Conservation (phyloP, 2,113 vertebrate species). For the Pseudopipra pipra region DNA sequence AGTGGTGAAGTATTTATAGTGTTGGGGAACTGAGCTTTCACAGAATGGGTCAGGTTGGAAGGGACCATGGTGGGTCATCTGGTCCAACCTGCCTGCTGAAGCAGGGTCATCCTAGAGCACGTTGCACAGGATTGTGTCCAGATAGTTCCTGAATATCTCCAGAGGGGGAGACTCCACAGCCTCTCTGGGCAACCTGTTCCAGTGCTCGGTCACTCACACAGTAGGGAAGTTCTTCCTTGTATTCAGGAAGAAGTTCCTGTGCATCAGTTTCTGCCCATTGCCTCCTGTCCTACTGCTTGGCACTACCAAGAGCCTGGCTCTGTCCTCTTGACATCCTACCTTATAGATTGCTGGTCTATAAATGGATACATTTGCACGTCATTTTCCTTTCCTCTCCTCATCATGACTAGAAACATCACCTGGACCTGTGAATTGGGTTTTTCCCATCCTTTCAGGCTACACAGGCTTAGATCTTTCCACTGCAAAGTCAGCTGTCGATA, state of each 20-base stretch:
- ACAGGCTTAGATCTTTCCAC: background rate
- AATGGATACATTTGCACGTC: background rate
- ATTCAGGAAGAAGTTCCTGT: background rate
- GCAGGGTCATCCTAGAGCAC: background rate
- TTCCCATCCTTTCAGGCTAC: background rate
- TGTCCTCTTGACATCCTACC: background rate
- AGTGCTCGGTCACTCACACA: accelerated
- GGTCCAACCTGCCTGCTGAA: background rate
- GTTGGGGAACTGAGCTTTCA: background rate
- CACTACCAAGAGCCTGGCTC: background rate
- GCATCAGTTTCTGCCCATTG: background rate
- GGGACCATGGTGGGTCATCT: background rate
- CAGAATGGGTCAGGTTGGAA: background rate
- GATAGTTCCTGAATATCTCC: background rate
- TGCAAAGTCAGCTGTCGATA: background rate
- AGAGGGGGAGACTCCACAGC: background rate
- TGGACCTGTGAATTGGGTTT: background rate
- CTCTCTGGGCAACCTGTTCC: background rate
- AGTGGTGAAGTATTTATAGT: background rate
- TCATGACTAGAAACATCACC: background rate
- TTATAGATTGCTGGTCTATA: background rate
- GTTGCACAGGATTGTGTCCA: background rate
- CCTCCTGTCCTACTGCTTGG: background rate
- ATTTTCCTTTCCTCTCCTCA: background rate
- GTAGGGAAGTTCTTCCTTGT: background rate